Conservation (phyloP, 2,888 invertebrate species). For the Hyposoter didymator region DNA sequence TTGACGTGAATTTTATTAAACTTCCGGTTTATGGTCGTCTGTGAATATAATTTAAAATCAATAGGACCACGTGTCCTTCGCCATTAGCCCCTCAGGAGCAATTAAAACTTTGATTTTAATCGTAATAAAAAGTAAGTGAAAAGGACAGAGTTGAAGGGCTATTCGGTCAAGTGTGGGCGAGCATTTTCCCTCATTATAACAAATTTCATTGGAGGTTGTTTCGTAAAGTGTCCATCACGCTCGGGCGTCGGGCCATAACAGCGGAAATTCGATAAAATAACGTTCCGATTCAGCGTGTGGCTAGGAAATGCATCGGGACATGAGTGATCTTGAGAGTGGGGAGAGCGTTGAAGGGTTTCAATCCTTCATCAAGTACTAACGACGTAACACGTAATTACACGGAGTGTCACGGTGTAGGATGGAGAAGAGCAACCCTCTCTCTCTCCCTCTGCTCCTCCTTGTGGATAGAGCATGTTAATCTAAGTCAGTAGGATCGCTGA, state of each 20-base stretch:
- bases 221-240: conserved; percentile 17
- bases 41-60: not conserved
- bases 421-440: conserved; percentile 5
- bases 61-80: not conserved
- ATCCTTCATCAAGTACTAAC: conserved; percentile 46
- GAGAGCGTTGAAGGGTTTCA: conserved; percentile 7
- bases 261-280: conserved; percentile 25
- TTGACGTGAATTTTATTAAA: not conserved
- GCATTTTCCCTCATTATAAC: not conserved
- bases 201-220: conserved; percentile 3
- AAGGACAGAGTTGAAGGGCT: not conserved
- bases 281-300: not conserved
- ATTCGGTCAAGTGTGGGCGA: not conserved
- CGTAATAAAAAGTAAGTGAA: not conserved
- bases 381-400: conserved; percentile 47
- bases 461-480: not conserved
- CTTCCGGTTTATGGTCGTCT: not conserved
- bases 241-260: not conserved
- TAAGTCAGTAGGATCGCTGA: not conserved
- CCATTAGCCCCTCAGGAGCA: not conserved
- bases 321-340: not conserved
- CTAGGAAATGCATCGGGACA: conserved; percentile 2
- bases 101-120: conserved; percentile 6
- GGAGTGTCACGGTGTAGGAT: not conserved
- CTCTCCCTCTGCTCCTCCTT: not conserved